phyloP scores from a whole-genome alignment of 2,113 vertebrate genomes.

The Ovis aries region ARS-UI_Ramb_v3.0 NC_056058.1:72863501-72864000 shows the following conservation, averaged over 20 bases:
- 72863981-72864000: neutral
- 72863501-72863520: neutral
- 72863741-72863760: neutral
- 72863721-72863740: neutral
- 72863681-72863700: neutral
- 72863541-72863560: neutral
- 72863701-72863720: neutral
- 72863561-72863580: neutral
- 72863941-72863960: neutral
- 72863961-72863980: neutral
- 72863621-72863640: neutral
- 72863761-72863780: neutral
- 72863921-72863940: neutral
- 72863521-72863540: neutral
- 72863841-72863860: neutral
- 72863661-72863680: neutral
- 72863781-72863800: neutral
- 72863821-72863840: neutral
- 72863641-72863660: neutral
- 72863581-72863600: neutral
- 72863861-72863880: neutral
- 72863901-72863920: neutral
- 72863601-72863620: neutral
- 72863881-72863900: neutral
- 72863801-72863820: neutral